Percentiles rank a stretch among this genome's conserved stretches.
Conservation (phyloP, 2,888 invertebrate species). For the Thalpophila matura region DNA sequence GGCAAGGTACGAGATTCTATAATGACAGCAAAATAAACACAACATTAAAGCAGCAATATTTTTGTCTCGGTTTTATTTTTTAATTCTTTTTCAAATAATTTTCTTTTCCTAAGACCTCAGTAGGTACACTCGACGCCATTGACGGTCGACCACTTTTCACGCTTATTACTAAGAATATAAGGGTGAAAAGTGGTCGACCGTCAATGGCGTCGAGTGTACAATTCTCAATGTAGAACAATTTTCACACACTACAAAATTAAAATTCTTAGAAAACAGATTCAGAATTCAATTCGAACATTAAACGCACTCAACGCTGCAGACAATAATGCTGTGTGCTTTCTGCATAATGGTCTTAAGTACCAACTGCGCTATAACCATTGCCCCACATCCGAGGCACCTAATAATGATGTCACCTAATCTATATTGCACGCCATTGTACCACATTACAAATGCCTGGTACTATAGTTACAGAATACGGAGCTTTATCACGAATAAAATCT, state of each 20-base stretch:
- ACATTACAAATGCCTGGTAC: conserved; percentile 39
- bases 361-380: conserved; percentile 48
- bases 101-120: too few species aligned
- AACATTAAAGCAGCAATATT: too few species aligned
- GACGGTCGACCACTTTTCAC: too few species aligned
- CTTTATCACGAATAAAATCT: conserved; percentile 14
- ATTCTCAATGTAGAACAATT: neutral
- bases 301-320: conserved; percentile 41
- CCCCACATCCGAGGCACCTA: conserved; percentile 47
- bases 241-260: conserved; percentile 1
- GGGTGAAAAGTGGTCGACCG: too few species aligned
- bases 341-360: conserved; percentile 47
- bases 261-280: conserved; percentile 3
- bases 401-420: conserved; percentile 67
- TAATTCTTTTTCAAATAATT: neutral
- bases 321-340: conserved; percentile 46
- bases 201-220: too few species aligned
- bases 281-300: conserved; percentile 32
- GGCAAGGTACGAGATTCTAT: neutral
- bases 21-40: conserved; percentile 6
- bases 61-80: neutral
- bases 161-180: too few species aligned
- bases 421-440: conserved; percentile 50
- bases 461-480: conserved; percentile 13
- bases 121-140: too few species aligned